Conservation (phyloP, 2,113 vertebrate genomes). For the Indicator maculatus region DNA sequence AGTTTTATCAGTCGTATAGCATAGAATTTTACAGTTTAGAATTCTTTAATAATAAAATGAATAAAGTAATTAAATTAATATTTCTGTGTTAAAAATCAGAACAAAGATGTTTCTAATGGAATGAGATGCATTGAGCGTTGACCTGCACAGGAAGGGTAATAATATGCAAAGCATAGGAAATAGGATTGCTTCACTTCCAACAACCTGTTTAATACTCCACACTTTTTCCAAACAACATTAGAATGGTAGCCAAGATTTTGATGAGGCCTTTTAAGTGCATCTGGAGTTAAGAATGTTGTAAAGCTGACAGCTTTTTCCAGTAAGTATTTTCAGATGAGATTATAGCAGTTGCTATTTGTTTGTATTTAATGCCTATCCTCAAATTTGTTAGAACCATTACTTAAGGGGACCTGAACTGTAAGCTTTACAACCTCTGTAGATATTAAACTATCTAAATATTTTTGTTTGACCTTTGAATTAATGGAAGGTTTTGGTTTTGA, state of each 20-base stretch:
- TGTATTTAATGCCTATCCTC: neutral
- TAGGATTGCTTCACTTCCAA: constrained; percentile 34
- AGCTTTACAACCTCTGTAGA: neutral
- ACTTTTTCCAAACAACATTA: neutral
- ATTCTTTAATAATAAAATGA: neutral
- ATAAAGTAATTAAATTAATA: neutral
- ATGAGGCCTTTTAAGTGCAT: neutral
- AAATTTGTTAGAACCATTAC: neutral
- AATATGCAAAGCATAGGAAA: constrained; percentile 30
- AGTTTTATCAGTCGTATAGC: neutral
- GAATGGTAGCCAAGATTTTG: neutral
- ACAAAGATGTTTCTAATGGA: neutral
- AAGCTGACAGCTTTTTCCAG: constrained; percentile 10
- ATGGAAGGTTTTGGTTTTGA: neutral
- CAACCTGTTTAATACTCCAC: neutral
- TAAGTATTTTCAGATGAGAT: neutral
- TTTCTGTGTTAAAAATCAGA: neutral
- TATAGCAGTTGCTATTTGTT: neutral
- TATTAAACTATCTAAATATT: neutral
- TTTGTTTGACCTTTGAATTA: neutral
- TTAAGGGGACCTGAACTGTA: neutral
- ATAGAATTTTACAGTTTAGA: neutral
- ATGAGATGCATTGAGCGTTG: neutral
- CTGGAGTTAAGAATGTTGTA: neutral
- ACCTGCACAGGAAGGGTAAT: neutral